Conservation (phyloP, 2,113 vertebrate genomes). For the Crotalus helleri region DNA sequence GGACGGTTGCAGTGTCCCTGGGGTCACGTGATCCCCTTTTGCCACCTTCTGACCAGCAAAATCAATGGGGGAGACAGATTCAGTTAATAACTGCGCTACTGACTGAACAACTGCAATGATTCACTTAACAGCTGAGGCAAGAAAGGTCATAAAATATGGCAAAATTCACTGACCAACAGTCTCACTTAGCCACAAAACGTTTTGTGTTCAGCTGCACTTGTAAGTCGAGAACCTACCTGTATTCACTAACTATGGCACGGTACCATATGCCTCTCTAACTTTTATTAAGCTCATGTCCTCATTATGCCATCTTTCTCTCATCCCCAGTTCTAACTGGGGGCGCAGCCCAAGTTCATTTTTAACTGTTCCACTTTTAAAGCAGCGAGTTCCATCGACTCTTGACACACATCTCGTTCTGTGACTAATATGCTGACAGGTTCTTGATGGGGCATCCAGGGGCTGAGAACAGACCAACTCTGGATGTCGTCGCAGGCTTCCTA, state of each 20-base stretch:
- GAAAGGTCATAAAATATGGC: neutral
- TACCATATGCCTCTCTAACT: neutral
- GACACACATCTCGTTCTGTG: neutral
- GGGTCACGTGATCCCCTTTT: neutral
- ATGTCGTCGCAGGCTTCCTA: neutral
- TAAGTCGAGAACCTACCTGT: neutral
- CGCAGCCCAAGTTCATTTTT: neutral
- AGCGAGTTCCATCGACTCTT: neutral
- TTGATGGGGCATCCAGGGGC: neutral
- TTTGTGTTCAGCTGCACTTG: neutral
- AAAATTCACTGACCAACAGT: neutral
- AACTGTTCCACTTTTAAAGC: neutral
- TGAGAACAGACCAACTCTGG: neutral
- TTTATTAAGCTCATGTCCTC: neutral
- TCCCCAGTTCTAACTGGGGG: neutral
- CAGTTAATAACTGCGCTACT: neutral
- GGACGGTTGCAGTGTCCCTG: neutral
- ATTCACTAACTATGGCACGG: neutral
- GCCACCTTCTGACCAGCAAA: neutral
- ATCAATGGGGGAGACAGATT: neutral
- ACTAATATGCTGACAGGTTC: neutral
- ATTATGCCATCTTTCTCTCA: neutral
- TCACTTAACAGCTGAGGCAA: neutral
- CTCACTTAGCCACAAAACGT: neutral
- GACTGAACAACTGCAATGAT: neutral